phyloP scores from a whole-genome alignment of 2,888 invertebrate species.

The Hemaris fuciformis region DNA sequence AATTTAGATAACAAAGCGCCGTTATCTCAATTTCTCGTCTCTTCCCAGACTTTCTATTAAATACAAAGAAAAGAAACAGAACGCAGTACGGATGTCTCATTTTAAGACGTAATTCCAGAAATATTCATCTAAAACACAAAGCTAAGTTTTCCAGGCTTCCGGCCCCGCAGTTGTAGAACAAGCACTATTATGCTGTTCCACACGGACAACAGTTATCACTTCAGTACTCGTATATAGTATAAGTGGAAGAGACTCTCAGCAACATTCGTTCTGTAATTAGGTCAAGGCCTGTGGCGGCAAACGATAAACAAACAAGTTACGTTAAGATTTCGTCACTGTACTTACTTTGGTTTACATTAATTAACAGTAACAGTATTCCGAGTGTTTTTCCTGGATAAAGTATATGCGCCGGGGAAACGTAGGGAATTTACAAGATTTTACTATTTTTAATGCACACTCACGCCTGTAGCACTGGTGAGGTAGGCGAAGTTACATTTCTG shows the following conservation, averaged over 20 bases:
- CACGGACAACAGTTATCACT: background rate
- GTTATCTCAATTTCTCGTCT: too few species aligned
- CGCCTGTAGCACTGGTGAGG: too few species aligned
- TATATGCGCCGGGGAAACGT: too few species aligned
- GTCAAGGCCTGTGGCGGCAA: slow-evolving; percentile 31
- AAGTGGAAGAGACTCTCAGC: slow-evolving; percentile 7
- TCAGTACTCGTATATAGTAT: slow-evolving; percentile 5
- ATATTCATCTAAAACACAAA: background rate
- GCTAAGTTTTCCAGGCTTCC: background rate
- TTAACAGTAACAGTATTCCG: background rate
- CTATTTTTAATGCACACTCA: too few species aligned
- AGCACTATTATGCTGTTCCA: background rate
- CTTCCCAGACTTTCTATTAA: too few species aligned
- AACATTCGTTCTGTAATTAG: slow-evolving; percentile 32
- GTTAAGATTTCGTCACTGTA: background rate
- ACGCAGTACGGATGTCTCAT: too few species aligned
- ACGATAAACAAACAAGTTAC: slow-evolving; percentile 6
- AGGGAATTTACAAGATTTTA: too few species aligned
- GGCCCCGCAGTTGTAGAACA: background rate
- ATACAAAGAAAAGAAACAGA: too few species aligned
- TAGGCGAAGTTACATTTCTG: too few species aligned
- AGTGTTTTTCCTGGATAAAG: background rate
- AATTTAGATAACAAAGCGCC: too few species aligned
- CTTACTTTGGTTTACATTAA: background rate
- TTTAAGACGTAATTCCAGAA: slow-evolving; percentile 12